Evolutionary conservation across 2,888 invertebrate genomes (phyloP).

Genomic region (Phengaris arion): DNA sequence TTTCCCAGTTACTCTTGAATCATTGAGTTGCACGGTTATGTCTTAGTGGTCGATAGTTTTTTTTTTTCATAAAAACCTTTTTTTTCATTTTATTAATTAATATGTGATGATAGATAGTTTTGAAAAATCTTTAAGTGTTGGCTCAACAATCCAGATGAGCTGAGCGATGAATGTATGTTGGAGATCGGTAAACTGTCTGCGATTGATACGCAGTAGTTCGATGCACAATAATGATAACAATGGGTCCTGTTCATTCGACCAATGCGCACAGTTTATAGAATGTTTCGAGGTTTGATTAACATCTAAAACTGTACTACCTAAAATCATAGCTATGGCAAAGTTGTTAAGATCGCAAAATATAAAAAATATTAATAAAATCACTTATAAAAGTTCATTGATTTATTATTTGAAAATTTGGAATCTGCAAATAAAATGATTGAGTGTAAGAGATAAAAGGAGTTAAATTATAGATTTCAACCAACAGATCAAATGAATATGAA

Average conservation of each 20-base stretch:
- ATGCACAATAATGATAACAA: neutral
- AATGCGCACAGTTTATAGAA: neutral
- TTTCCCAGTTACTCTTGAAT: neutral
- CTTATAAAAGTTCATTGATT: slow-evolving; percentile 36
- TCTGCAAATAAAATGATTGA: slow-evolving; percentile 34
- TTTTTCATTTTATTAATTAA: neutral
- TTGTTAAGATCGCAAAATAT: slow-evolving; percentile 37
- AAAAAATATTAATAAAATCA: slow-evolving; percentile 34
- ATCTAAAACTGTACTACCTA: slow-evolving; percentile 34
- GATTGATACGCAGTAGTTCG: neutral
- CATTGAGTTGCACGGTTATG: neutral
- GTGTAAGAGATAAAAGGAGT: slow-evolving; percentile 33
- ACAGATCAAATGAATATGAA: slow-evolving; percentile 30
- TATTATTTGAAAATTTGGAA: slow-evolving; percentile 34
- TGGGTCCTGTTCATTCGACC: neutral
- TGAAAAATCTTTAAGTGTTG: neutral
- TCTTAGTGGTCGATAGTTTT: neutral
- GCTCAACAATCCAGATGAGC: neutral
- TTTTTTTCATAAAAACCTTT: neutral
- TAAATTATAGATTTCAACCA: slow-evolving; percentile 33
- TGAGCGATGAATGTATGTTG: neutral
- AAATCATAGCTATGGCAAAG: slow-evolving; percentile 39
- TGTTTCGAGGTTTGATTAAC: slow-evolving; percentile 35
- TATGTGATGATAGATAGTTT: slow-evolving; percentile 4
- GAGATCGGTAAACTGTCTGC: neutral